Evolutionary conservation across 2,113 vertebrate genomes (phyloP), one percentile per base, ranked within the genome.

Genomic region (Pachypanchax playfairii): DNA sequence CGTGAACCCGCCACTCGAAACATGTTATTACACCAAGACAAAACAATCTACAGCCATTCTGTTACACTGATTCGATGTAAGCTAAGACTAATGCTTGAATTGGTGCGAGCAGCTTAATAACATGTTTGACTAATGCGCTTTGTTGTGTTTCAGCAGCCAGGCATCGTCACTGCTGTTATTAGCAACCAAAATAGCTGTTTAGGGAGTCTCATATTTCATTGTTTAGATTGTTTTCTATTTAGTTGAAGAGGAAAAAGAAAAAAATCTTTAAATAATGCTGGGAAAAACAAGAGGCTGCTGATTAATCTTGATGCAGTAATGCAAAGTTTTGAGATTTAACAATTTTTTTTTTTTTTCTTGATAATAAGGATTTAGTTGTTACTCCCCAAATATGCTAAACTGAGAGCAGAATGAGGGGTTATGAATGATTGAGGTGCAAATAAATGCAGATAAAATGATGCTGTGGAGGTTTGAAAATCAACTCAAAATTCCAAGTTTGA

Each of bases 41-140:
- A 6, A 51, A 50, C 49, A 72, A 67, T 79, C 73, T 75, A 14
- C 14, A 38, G 31, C 54, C 15, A 29, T 68, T 68, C 64, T 76
- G 48, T 36, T 25, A 22, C 20, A 47, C 17, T 11, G 47, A 53
- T 70, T 29, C 46, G 33, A 35, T 66, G 11, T 39, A 26, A 39
- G 48, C 18, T 50, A 14, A 52, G 52, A 11, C 9, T 13, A 54
- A 64, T 15, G 55, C 13, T 24, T 47, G n/a, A 11, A 25, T 43
- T 33, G 33, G 20, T 31, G 14, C 15, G 21, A 50, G 58, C 35
- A 41, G 60, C 61, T 78, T 76, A 60, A 55, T 63, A 57, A 58
- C 62, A 48, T 60, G 28, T 58, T 49, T 64, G 61, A 66, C 52
- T 65, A 70, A 72, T 43, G 60, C 14, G 73, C 39, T 31, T 58